Percentiles rank a stretch among this genome's conserved stretches.
These are phyloP conservation scores for Zosterops hypoxanthus DNA, from an alignment of 2,113 vertebrate genomes.

Conservation along the genomic window DNA sequence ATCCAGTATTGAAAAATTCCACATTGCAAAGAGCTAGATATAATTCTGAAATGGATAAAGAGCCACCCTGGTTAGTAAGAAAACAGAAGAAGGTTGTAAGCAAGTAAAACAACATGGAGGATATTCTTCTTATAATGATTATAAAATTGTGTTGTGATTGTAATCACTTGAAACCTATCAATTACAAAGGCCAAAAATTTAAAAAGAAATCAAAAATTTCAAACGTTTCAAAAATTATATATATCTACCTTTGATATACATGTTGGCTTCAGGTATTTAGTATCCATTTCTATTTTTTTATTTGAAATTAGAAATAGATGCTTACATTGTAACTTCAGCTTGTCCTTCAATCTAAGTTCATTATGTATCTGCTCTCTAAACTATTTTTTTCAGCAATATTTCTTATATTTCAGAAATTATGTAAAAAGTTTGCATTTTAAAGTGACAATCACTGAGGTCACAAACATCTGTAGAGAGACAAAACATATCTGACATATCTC, in stretches of 20 bases:
- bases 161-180: background rate
- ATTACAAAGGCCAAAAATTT: background rate
- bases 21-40: background rate
- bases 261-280: background rate
- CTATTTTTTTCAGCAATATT: background rate
- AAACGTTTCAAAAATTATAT: background rate
- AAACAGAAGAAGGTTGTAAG: background rate
- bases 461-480: background rate
- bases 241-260: background rate
- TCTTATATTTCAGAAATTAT: background rate
- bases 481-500: background rate
- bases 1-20: background rate
- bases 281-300: background rate
- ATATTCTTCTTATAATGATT: background rate
- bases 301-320: background rate
- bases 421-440: background rate
- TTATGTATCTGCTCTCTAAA: background rate
- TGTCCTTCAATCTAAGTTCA: background rate
- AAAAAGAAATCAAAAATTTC: rapidly evolving
- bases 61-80: background rate
- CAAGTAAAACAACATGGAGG: rapidly evolving
- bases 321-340: background rate
- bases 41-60: background rate
- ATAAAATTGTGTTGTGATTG: background rate
- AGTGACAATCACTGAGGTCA: background rate